Base-by-base conservation (phyloP, 2,888 invertebrate species). In the Pyralis farinalis region DNA sequence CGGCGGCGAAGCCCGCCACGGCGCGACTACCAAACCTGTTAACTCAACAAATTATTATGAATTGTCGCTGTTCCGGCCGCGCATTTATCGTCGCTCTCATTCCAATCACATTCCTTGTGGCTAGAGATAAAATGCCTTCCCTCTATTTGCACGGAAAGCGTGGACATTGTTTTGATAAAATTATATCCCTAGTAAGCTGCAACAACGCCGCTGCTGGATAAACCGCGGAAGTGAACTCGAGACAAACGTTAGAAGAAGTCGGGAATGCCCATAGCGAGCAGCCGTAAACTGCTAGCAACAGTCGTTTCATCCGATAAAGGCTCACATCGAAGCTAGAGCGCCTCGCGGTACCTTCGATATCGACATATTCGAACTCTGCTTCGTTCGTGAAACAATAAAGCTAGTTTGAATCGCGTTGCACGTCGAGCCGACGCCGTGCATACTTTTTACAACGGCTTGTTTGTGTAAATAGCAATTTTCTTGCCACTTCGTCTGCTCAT, bases 391-490 rank as follows among this genome's bases (percentile, higher is more conserved):
- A 78, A 81, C 81, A 81, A 80, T 73, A 67, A 71, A 65, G 57
- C 69, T 66, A 60, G 68, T 74, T 76, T 73, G 70, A 79, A 79
- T 77, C 68, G 73, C 77, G 74, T 76, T 73, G 71, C 52, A 57
- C 59, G 60, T 58, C 63, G 70, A 65, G 67, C 66, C 61, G 64
- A 68, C 63, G 55, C 59, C 53, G 51, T 64, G 67, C 63, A 66
- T 55, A 71, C 68, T 79, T 77, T 74, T 80, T 73, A 64, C 61
- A 39, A 54, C 53, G 56, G 73, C 71, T 77, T 74, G 73, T 80
- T 79, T 76, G 72, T 73, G 71, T 74, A 74, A 76, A 73, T 74
- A 71, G 69, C 70, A 75, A 76, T 77, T 77, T 78, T 74, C 73
- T 76, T 72, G 64, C 64, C 49, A 56, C 60, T 69, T 66, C 67